These are phyloP conservation scores for Drosophila tsacasi DNA, from an alignment of 1,140 invertebrate species.

Conservation along the genomic window DNA sequence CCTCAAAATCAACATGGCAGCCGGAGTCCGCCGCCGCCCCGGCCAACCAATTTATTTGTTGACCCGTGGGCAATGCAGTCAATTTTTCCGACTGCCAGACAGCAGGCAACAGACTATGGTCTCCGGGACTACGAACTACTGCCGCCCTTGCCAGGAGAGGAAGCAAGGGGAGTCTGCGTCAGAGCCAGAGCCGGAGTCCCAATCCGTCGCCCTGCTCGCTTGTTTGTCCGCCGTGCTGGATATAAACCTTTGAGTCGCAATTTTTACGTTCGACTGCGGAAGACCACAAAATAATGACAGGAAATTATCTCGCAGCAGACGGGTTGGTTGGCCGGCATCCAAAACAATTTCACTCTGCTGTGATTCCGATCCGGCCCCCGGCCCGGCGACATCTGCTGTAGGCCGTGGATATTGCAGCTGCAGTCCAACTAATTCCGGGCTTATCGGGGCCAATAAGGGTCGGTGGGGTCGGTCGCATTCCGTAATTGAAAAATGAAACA, in stretches of 20 bases:
- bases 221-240: constrained; percentile 43
- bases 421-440: constrained; percentile 18
- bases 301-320: constrained; percentile 78
- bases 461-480: constrained; percentile 13
- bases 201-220: constrained; percentile 64
- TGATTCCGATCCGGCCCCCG: constrained; percentile 53
- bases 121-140: background rate
- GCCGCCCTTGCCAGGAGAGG: constrained; percentile 7
- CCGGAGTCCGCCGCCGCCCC: constrained; percentile 12
- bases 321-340: constrained; percentile 63
- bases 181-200: constrained; percentile 11
- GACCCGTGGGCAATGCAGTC: constrained; percentile 83
- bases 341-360: constrained; percentile 77
- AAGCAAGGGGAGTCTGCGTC: background rate
- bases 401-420: constrained; percentile 24
- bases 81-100: constrained; percentile 75
- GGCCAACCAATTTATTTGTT: constrained; percentile 80
- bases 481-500: constrained; percentile 73
- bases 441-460: constrained; percentile 26
- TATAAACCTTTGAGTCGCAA: constrained; percentile 81
- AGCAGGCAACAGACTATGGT: constrained; percentile 35
- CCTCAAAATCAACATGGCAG: constrained; percentile 82
- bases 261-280: constrained; percentile 82
- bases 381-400: constrained; percentile 50
- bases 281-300: constrained; percentile 84